Evolutionary conservation across 1,140 invertebrate genomes (phyloP).

Genomic region (Leptinotarsa texana): DNA sequence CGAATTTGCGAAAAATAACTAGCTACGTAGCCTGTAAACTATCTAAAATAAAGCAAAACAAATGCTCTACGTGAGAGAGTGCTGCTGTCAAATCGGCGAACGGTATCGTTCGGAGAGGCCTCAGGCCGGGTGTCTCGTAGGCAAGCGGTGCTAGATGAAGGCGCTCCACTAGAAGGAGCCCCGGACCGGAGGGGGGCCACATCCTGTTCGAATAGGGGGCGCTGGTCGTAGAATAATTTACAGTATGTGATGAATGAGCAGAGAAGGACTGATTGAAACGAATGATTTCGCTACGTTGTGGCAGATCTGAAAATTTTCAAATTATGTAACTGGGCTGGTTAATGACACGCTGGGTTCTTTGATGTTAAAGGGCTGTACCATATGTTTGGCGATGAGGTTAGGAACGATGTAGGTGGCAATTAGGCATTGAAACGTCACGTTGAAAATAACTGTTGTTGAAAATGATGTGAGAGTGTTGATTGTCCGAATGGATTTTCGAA

Average conservation of each 20-base stretch:
- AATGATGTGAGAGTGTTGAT: too few relatives aligned
- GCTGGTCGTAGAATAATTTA: constrained; percentile 34
- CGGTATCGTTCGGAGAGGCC: constrained; percentile 10
- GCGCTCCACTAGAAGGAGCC: constrained; percentile 37
- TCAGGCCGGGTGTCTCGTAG: constrained; percentile 12
- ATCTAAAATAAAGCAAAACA: constrained; percentile 22
- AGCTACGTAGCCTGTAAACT: neutral
- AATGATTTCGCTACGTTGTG: neutral
- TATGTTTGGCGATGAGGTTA: neutral
- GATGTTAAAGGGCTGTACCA: neutral
- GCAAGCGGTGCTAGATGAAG: constrained; percentile 13
- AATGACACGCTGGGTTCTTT: neutral
- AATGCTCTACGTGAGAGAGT: constrained; percentile 14
- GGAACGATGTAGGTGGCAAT: too few relatives aligned
- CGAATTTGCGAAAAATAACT: neutral
- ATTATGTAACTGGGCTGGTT: neutral
- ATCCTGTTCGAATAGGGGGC: constrained; percentile 43
- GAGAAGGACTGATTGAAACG: neutral
- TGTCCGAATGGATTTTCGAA: too few relatives aligned
- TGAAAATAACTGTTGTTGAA: too few relatives aligned
- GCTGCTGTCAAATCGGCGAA: constrained; percentile 27
- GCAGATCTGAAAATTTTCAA: neutral
- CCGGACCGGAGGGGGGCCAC: constrained; percentile 40
- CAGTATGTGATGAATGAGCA: neutral
- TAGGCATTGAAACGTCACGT: too few relatives aligned